These are phyloP conservation scores for Phlogophora meticulosa DNA, from an alignment of 2,888 invertebrate species.

Conservation along the genomic window DNA sequence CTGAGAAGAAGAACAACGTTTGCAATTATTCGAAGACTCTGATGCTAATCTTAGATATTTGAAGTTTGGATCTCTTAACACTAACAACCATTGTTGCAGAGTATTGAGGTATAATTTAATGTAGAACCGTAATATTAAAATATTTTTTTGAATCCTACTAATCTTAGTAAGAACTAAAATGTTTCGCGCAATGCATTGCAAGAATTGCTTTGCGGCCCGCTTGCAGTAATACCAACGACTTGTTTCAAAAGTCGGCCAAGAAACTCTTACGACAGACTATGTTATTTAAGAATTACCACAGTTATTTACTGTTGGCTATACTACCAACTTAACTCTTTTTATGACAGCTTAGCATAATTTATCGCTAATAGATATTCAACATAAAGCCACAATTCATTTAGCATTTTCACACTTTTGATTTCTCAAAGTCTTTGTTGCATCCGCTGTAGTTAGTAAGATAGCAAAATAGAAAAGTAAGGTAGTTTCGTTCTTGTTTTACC, in stretches of 20 bases:
- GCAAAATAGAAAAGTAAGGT: not conserved
- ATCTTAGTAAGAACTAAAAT: slow-evolving; percentile 6
- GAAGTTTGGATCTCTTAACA: no score
- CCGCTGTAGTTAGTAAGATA: not conserved
- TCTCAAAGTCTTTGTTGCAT: slow-evolving; percentile 5
- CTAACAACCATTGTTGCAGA: no score
- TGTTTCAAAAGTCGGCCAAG: slow-evolving; percentile 65
- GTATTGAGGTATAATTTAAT: no score
- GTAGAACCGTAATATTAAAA: not conserved
- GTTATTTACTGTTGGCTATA: slow-evolving; percentile 36
- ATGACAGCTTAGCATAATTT: slow-evolving; percentile 33
- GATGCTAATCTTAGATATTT: no score
- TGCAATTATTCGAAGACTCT: no score
- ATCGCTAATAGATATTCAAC: slow-evolving; percentile 16
- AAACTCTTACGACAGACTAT: slow-evolving; percentile 61
- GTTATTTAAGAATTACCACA: slow-evolving; percentile 59
- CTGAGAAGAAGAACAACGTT: no score
- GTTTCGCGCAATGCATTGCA: slow-evolving; percentile 28
- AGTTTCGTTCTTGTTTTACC: not conserved
- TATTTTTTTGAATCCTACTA: slow-evolving; percentile 1
- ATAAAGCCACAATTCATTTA: not conserved
- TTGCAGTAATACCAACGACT: slow-evolving; percentile 50
- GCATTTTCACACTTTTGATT: slow-evolving; percentile 21
- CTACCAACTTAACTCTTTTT: slow-evolving; percentile 38
- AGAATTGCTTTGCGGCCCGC: slow-evolving; percentile 34